Conservation (phyloP, 2,797 vertebrate genomes). For the Vireo griseus region DNA sequence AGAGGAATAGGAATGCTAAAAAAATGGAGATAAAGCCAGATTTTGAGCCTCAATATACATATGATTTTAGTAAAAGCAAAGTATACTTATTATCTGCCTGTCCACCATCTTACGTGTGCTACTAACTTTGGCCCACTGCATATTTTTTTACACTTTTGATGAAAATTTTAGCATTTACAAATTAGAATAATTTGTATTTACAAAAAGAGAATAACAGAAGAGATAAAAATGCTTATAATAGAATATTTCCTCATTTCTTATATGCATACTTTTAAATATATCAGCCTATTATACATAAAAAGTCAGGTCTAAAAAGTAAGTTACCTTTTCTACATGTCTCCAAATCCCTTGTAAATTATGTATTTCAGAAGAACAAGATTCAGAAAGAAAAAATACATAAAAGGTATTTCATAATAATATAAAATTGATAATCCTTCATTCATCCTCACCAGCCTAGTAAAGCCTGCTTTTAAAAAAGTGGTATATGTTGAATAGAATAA, state of each 20-base stretch:
- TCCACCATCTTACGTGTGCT: not conserved
- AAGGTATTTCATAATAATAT: not conserved
- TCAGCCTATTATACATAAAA: not conserved
- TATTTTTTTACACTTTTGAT: not conserved
- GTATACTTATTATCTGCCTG: not conserved
- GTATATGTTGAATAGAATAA: slow-evolving; percentile 7
- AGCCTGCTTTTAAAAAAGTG: not conserved
- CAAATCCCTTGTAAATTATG: not conserved
- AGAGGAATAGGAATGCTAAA: not conserved
- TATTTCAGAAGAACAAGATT: not conserved
- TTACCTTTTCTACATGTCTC: not conserved
- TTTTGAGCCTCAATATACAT: not conserved
- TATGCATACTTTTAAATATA: not conserved
- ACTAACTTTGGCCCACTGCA: not conserved
- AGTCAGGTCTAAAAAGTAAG: not conserved
- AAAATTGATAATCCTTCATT: not conserved
- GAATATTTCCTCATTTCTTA: not conserved
- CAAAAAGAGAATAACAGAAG: not conserved
- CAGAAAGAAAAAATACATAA: not conserved
- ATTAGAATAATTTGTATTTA: not conserved
- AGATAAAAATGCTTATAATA: not conserved
- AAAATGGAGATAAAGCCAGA: not conserved
- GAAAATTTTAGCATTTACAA: not conserved
- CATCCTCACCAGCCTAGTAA: not conserved
- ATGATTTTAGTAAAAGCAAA: not conserved